These are phyloP conservation scores for Eupleurogrammus muticus DNA, from an alignment of 2,797 vertebrate genomes.

Conservation along the genomic window DNA sequence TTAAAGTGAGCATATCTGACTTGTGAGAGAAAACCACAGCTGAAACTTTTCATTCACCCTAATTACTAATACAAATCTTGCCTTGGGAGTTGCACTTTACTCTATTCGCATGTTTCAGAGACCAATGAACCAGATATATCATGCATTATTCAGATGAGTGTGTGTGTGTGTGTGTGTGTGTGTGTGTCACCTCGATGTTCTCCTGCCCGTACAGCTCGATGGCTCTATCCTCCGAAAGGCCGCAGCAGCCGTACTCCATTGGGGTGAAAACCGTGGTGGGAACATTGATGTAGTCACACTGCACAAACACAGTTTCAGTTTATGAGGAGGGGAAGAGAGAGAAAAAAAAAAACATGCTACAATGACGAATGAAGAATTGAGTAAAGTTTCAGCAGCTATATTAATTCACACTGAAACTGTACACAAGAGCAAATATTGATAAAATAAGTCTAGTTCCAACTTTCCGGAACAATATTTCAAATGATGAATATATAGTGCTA, in stretches of 20 bases:
- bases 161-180: background rate
- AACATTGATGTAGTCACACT: constrained; percentile 96
- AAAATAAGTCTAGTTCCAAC: too few relatives aligned
- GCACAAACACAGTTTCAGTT: constrained; percentile 31
- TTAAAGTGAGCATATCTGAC: background rate
- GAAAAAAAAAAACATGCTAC: too few relatives aligned
- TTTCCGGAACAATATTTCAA: too few relatives aligned
- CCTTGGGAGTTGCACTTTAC: background rate
- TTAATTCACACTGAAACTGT: too few relatives aligned
- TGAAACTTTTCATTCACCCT: background rate
- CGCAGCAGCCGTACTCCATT: constrained; percentile 95
- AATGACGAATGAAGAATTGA: background rate
- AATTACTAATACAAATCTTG: background rate
- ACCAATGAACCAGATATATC: background rate
- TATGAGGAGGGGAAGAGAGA: too few relatives aligned
- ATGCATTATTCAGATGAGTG: constrained; percentile 25
- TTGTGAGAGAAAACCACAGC: too few relatives aligned
- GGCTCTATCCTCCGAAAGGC: constrained; percentile 91
- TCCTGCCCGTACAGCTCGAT: constrained; percentile 85
- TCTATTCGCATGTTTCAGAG: background rate
- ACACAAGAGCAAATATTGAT: too few relatives aligned
- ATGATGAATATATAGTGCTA: too few relatives aligned
- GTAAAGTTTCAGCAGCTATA: background rate
- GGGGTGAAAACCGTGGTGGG: constrained; percentile 98
- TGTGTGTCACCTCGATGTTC: constrained; percentile 87